Base-by-base conservation (phyloP, 2,888 invertebrate species). In the Lithophane leautieri region DNA sequence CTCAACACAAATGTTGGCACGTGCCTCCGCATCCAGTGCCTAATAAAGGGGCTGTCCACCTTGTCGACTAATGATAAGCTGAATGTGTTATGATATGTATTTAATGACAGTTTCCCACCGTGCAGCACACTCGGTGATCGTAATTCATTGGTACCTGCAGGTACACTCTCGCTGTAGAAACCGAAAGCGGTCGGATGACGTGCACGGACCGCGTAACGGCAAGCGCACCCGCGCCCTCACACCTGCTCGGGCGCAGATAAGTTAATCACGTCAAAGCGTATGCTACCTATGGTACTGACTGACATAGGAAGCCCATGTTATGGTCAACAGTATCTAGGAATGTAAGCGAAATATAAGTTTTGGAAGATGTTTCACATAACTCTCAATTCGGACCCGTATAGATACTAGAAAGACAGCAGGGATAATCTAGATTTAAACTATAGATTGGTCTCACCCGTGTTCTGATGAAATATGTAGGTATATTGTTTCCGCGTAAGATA, bases 101-200 rank as follows among this genome's bases (percentile, higher is more conserved):
- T 16, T 16, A 28, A 1, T 28, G 25, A n/a, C 14, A 19, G n/a
- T 14, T 68, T 11, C 12, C 44, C 34, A 28, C 22, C 2, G 14
- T 8, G n/a, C 28, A 52, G 25, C n/a, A 28, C 42, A 34, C 54
- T 9, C 22, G 71, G 73, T 50, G 40, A 44, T 56, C 52, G 58
- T 56, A 62, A 79, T 77, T 78, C 82, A 80, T 70, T 73, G 70
- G 69, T 75, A 73, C 78, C 76, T 70, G 79, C 85, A 70, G 84
- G 90, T 86, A 70, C 89, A 91, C 92, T 92, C 92, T 91, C 92
- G 78, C 91, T 87, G 79, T 72, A 66, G 91, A 93, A 93, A 93
- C 90, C 58, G 92, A 93, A 92, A 93, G 93, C 86, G 76, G 88
- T 86, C 82, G 71, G 76, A 84, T 84, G 81, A 86, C 87, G 84